These are phyloP conservation scores for Cheilosia pagana DNA, from an alignment of 2,888 invertebrate species.

Conservation along the genomic window DNA sequence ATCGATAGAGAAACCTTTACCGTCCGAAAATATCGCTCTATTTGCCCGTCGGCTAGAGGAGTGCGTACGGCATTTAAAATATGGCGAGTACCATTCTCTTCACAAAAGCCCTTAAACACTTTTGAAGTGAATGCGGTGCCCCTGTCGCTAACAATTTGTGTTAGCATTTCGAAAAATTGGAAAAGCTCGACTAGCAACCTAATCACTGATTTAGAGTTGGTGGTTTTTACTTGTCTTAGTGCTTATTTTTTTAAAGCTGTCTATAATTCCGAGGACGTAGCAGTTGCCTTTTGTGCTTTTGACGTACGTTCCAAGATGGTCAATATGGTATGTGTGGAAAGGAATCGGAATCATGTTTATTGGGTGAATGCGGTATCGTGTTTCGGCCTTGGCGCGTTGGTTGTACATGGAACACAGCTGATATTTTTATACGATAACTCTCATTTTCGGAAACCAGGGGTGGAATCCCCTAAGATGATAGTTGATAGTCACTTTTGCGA, in stretches of 20 bases:
- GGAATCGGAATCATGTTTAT: background rate
- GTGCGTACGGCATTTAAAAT: conserved; percentile 75
- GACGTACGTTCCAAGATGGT: conserved; percentile 56
- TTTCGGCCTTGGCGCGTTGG: conserved; percentile 53
- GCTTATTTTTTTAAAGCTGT: conserved; percentile 61
- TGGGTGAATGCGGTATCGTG: conserved; percentile 24
- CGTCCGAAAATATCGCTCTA: conserved; percentile 56
- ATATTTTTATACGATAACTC: conserved; percentile 57
- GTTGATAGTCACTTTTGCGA: too few species aligned
- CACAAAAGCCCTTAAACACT: conserved; percentile 71
- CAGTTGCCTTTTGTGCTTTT: conserved; percentile 50
- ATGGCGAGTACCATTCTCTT: conserved; percentile 72
- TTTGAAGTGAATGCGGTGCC: conserved; percentile 76
- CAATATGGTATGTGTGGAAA: conserved; percentile 27
- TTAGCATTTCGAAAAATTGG: conserved; percentile 76
- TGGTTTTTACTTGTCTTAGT: conserved; percentile 46
- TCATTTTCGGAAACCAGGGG: conserved; percentile 3
- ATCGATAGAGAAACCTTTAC: conserved; percentile 30
- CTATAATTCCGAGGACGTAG: conserved; percentile 49
- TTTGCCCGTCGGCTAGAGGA: conserved; percentile 74
- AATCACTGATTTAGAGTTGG: conserved; percentile 43
- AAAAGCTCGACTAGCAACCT: conserved; percentile 34
- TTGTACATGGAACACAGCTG: conserved; percentile 49
- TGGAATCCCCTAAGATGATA: too few species aligned
- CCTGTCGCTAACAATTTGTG: conserved; percentile 76